Base-by-base conservation (phyloP, 2,888 invertebrate species). In the Cylindroiulus punctatus region DNA sequence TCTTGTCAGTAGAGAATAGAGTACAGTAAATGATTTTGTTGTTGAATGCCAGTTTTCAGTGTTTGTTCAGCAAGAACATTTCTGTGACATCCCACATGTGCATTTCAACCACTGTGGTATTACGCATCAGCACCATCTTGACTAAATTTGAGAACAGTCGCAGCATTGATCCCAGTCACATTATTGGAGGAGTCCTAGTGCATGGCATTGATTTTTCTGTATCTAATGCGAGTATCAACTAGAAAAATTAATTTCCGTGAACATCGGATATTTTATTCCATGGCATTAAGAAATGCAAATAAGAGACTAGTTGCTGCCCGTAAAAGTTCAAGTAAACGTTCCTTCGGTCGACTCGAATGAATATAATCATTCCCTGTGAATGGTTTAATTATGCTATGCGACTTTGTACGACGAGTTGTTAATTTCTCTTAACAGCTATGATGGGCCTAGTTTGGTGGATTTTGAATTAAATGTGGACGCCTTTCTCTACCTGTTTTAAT, bases 11-110 rank as follows among this genome's bases (percentile, higher is more conserved):
- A 52, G 52, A 19, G 19, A n/a, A 47, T 14, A 5, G 52, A 52
- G 52, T 52, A n/a, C 52, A 52, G 52, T n/a, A 65, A 26, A 65
- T 65, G 65, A 26, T 10, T 65, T 36, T 7, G 19, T 22, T 65
- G 10, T 65, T 10, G 65, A 65, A 65, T 12, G 65, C 65, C 65
- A 65, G 12, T 65, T n/a, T 57, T 26, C 0, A 65, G 26, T 26
- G 65, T 22, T 65, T 65, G 65, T 65, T 22, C 65, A 65, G 22
- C 12, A 65, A 26, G 65, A 22, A 65, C 65, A 65, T 65, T 3
- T 65, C 65, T 65, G 26, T 65, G 65, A 65, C 22, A 26, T 65
- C 12, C 47, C 65, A 65, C 65, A 65, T n/a, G 26, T 65, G 65
- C 12, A n/a, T 5, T 57, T 8, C 8, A 47, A 17, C 26, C 65